Evolutionary conservation across 2,888 invertebrate species (phyloP).

Genomic region (Eristalis arbustorum): DNA sequence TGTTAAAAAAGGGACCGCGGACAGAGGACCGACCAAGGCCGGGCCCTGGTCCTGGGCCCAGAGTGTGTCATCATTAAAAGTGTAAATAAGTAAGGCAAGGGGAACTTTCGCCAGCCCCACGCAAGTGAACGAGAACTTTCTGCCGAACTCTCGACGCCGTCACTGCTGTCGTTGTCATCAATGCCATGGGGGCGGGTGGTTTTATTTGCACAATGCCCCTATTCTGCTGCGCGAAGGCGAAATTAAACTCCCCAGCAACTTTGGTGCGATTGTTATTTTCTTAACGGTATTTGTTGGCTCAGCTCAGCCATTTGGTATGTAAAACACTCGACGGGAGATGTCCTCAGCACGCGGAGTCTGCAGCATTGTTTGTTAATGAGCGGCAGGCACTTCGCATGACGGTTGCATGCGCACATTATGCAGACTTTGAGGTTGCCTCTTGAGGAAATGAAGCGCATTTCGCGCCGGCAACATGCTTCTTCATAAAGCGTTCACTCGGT

Average conservation of each 20-base stretch:
- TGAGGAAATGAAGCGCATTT: not conserved
- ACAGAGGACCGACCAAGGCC: not conserved
- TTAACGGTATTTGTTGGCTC: not conserved
- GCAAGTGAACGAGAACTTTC: not conserved
- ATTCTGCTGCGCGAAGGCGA: not conserved
- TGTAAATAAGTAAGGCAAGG: not conserved
- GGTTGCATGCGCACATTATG: not conserved
- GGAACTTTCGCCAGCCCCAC: not conserved
- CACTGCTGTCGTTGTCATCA: not conserved
- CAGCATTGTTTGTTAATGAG: not conserved
- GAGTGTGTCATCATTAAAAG: slow-evolving; percentile 2
- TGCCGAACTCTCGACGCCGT: not conserved
- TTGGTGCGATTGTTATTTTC: not conserved
- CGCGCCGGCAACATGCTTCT: not conserved
- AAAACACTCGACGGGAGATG: not conserved
- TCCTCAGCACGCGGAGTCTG: not conserved
- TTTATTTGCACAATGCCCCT: not conserved
- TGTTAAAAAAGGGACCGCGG: not conserved
- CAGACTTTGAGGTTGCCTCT: not conserved
- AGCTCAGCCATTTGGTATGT: not conserved
- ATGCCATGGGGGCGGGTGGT: not conserved
- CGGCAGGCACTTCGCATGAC: not conserved
- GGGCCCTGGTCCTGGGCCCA: not conserved
- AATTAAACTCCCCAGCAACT: not conserved
- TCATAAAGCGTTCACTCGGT: not conserved